Evolutionary conservation across 2,888 invertebrate species (phyloP).

Genomic region (Apocheima hispidaria): DNA sequence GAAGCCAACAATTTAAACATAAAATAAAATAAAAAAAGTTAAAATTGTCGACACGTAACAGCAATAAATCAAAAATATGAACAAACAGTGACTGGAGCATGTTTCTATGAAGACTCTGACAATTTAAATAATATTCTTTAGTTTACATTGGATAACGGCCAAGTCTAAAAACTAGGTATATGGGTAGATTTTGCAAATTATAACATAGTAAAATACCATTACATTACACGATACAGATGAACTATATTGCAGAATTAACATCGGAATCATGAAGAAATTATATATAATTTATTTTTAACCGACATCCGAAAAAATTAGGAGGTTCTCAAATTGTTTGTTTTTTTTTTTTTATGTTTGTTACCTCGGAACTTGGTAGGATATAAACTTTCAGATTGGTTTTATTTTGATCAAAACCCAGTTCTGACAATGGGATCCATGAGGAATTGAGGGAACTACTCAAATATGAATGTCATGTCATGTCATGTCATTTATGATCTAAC

Average conservation of each 20-base stretch:
- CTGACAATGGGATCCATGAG: too few relatives aligned
- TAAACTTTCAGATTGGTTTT: too few relatives aligned
- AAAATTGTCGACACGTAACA: conserved; percentile 38
- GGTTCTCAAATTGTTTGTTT: too few relatives aligned
- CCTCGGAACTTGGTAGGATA: too few relatives aligned
- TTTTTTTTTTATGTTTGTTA: too few relatives aligned
- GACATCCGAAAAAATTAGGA: too few relatives aligned
- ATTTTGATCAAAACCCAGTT: too few relatives aligned
- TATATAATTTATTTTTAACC: too few relatives aligned
- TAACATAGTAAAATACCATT: conserved; percentile 41
- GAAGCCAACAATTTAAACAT: conserved; percentile 15
- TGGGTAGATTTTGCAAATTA: conserved; percentile 45
- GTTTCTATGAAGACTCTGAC: conserved; percentile 48
- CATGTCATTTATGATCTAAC: too few relatives aligned
- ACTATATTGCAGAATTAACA: conserved; percentile 16
- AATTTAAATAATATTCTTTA: conserved; percentile 54
- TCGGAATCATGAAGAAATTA: conserved; percentile 15
- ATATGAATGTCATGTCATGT: too few relatives aligned
- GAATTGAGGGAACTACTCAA: too few relatives aligned
- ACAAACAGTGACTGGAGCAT: conserved; percentile 35
- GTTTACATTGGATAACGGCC: conserved; percentile 58
- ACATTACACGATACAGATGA: too few relatives aligned
- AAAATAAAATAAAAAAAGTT: conserved; percentile 31
- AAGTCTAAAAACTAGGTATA: conserved; percentile 52
- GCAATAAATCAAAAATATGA: conserved; percentile 47